Conservation (phyloP, 2,888 invertebrate genomes). For the Alentia gelatinosa region DNA sequence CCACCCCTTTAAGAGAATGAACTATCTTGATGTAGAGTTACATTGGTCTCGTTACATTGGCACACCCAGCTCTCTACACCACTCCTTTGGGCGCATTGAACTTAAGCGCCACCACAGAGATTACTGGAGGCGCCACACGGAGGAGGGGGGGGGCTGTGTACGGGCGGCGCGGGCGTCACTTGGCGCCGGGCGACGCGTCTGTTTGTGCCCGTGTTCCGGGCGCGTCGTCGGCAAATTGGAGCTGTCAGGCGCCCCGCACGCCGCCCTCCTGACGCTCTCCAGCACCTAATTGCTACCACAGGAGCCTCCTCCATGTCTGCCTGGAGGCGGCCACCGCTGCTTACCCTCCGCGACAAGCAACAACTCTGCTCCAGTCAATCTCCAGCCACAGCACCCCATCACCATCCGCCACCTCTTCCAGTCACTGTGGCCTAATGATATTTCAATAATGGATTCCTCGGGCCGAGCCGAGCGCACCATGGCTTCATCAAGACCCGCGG, state of each 20-base stretch:
- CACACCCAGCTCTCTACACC: too few species aligned
- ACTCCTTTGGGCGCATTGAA: too few species aligned
- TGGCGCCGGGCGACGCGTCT: neutral
- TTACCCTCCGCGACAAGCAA: neutral
- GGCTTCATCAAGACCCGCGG: too few species aligned
- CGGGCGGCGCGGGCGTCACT: neutral
- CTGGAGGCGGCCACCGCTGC: neutral
- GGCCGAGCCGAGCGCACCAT: too few species aligned
- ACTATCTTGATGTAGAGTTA: too few species aligned
- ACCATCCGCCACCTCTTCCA: neutral
- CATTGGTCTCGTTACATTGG: too few species aligned
- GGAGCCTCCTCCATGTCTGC: neutral
- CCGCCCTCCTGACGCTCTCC: conserved; percentile 21
- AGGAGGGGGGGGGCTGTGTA: too few species aligned
- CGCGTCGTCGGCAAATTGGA: conserved; percentile 29
- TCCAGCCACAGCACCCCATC: neutral
- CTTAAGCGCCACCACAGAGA: too few species aligned
- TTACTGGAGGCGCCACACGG: too few species aligned
- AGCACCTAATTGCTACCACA: neutral
- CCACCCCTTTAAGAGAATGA: too few species aligned
- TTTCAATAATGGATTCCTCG: conserved; percentile 31
- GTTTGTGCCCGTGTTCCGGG: neutral
- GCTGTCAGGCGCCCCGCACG: neutral
- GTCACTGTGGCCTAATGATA: conserved; percentile 11
- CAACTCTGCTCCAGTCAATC: conserved; percentile 3